These are phyloP conservation scores for Phacellophora camtschatica DNA, from an alignment of 30 jellyfish, hydroid and myxozoan genomes.

Conservation along the genomic window DNA sequence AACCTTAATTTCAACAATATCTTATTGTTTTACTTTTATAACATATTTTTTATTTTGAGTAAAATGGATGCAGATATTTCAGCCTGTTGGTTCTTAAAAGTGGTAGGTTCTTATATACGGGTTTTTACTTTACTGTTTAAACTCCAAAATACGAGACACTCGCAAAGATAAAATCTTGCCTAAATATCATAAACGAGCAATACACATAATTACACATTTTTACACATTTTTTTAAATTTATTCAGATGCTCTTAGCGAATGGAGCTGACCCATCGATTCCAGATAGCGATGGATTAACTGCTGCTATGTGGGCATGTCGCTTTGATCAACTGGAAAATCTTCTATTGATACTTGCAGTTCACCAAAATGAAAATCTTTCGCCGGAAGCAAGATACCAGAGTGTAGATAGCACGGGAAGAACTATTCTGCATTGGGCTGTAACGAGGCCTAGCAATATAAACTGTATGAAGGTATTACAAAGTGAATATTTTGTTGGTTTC, in stretches of 20 bases:
- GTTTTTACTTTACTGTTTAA: too few relatives aligned
- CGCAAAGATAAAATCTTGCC: too few relatives aligned
- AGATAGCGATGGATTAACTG: conserved; percentile 84
- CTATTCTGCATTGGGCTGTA: conserved; percentile 81
- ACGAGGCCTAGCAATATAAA: conserved; percentile 19
- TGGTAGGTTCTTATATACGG: too few relatives aligned
- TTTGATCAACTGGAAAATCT: conserved; percentile 82
- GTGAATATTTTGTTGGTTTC: too few relatives aligned
- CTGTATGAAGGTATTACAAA: conserved; percentile 75
- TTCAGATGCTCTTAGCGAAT: conserved; percentile 45
- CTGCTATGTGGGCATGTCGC: conserved; percentile 95
- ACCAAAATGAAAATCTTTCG: conserved; percentile 39
- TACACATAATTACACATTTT: too few relatives aligned
- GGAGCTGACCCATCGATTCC: conserved; percentile 74
- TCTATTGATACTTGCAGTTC: conserved; percentile 46
- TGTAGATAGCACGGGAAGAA: conserved; percentile 58
- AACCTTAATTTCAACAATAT: too few relatives aligned
- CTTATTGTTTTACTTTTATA: too few relatives aligned
- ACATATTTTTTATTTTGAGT: too few relatives aligned
- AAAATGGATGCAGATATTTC: too few relatives aligned
- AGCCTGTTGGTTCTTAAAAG: too few relatives aligned
- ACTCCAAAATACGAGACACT: too few relatives aligned
- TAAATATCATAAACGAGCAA: too few relatives aligned
- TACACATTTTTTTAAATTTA: not conserved
- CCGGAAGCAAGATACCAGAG: conserved; percentile 64